Conservation (phyloP, 2,888 invertebrate species). For the Microctonus aethiopoides region DNA sequence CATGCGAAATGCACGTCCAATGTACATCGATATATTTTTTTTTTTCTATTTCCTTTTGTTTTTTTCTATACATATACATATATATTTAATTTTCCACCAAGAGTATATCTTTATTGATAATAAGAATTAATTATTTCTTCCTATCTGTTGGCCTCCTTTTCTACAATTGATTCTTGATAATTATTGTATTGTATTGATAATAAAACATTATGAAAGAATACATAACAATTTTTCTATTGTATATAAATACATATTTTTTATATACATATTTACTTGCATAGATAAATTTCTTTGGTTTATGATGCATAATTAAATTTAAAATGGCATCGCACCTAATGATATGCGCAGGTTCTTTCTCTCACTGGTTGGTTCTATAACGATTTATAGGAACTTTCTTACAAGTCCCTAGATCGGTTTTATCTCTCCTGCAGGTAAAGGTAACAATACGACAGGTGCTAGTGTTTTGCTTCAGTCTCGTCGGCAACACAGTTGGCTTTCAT, state of each 20-base stretch:
- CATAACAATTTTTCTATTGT: background rate
- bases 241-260: background rate
- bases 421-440: slow-evolving; percentile 12
- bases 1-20: slow-evolving; percentile 7
- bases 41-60: background rate
- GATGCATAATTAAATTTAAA: slow-evolving; percentile 6
- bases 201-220: slow-evolving; percentile 36
- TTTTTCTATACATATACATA: background rate
- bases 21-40: slow-evolving; percentile 26
- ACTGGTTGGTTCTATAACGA: background rate
- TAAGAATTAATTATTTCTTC: slow-evolving; percentile 15
- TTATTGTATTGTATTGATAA: slow-evolving; percentile 44
- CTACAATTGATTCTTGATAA: slow-evolving; percentile 26
- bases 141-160: slow-evolving; percentile 28
- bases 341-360: too few species aligned
- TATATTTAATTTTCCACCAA: background rate
- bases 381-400: background rate
- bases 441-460: slow-evolving; percentile 27
- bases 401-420: slow-evolving; percentile 28
- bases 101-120: background rate
- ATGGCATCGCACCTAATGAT: background rate
- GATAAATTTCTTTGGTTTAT: too few species aligned
- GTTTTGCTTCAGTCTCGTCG: slow-evolving; percentile 9
- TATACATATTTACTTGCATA: too few species aligned
- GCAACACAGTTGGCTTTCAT: slow-evolving; percentile 12